These are phyloP conservation scores for Mormyrus lacerda DNA, from an alignment of 2,113 vertebrate genomes.

Conservation along the genomic window DNA sequence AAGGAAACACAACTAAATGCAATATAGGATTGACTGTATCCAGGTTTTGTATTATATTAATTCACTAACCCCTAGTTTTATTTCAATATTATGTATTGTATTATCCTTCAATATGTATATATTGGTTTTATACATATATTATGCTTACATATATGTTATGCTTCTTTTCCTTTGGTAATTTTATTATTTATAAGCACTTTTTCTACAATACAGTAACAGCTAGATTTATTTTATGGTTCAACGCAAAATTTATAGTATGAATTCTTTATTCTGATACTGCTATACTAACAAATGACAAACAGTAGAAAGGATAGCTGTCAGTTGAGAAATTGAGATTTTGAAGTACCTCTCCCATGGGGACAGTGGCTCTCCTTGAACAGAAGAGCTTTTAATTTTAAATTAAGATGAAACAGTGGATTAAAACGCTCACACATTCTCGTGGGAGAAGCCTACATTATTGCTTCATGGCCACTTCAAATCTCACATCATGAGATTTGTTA, in stretches of 20 bases:
- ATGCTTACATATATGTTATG: not conserved
- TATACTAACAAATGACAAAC: not conserved
- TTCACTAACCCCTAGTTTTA: not conserved
- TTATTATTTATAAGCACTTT: not conserved
- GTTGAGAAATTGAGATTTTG: not conserved
- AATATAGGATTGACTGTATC: not conserved
- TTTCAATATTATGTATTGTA: not conserved
- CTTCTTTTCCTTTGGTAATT: not conserved
- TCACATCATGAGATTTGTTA: not conserved
- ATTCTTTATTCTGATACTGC: not conserved
- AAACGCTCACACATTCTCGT: not conserved
- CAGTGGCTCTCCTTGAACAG: slow-evolving; percentile 36
- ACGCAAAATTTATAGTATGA: not conserved
- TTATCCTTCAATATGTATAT: not conserved
- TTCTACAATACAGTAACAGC: not conserved
- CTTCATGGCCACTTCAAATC: not conserved
- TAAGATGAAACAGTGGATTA: slow-evolving; percentile 36
- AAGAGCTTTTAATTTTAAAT: slow-evolving; percentile 45
- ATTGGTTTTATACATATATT: not conserved
- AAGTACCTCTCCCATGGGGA: not conserved
- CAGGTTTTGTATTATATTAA: not conserved
- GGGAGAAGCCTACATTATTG: too few relatives aligned
- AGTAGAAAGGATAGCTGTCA: not conserved
- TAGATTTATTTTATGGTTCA: not conserved
- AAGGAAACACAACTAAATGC: not conserved